Evolutionary conservation across 1,140 invertebrate species (phyloP), one percentile per base, ranked within the genome.

Genomic region (Ceratina calcarata): DNA sequence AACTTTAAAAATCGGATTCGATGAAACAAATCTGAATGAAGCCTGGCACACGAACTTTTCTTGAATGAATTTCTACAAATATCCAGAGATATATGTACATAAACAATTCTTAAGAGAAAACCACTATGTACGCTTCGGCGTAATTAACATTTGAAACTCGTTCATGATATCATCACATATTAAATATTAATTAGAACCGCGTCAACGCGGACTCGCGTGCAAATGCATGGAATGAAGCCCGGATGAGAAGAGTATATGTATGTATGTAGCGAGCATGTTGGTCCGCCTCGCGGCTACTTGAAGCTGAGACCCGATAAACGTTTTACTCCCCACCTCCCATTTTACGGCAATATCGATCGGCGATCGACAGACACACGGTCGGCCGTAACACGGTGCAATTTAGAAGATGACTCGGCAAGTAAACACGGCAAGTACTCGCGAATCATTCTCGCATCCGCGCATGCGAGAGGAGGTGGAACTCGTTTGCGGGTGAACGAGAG

Each of bases 341-440:
- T 85, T 82, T 75, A 72, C 62, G 80, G 57, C 49, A 69, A 64
- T 69, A 77, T 85, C 74, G 83, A 86, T 82, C 75, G 69, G 61
- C 62, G 79, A 82, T 85, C 83, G 83, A 85, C 78, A 82, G 75
- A 78, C 80, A n/a, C 37, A 45, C 37, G 37, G 37, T 6, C 37
- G 70, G 70, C 66, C 84, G 73, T 86, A 86, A 85, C 76, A 80
- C 83, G 84, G 82, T 80, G 84, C 81, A 86, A 86, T 86, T 86
- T 86, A 86, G 78, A 86, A 83, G 84, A 86, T 83, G 78, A 86
- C 84, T 86, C 64, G 81, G 73, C 85, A 80, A 86, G 81, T 86
- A 86, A 86, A 86, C 84, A 86, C 76, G 69, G 76, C n/a, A n/a
- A n/a, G 60, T 76, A 83, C 68, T 74, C 78, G 85, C 81, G 85